phyloP scores from a whole-genome alignment of 2,888 invertebrate genomes.

The Dyspetes luteomarginatus region DNA sequence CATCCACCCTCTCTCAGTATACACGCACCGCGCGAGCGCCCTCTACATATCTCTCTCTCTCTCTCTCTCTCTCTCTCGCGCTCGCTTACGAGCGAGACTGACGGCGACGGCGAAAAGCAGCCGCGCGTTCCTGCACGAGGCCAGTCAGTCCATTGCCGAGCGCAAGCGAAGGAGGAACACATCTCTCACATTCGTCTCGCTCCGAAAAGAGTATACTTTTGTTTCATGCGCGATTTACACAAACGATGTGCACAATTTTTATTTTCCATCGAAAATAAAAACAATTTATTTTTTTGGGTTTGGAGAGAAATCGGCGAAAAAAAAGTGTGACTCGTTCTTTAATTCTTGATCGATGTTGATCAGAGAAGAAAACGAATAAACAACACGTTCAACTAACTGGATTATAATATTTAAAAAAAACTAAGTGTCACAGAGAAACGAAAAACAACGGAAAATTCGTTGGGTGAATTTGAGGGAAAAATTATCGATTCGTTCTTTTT shows the following conservation, averaged over 20 bases:
- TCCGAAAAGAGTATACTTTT: background rate
- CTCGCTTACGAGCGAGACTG: conserved; percentile 61
- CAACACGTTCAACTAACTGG: conserved; percentile 47
- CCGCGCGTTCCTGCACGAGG: conserved; percentile 71
- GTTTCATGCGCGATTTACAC: background rate
- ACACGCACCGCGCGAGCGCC: conserved; percentile 58
- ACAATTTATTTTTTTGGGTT: too few relatives aligned
- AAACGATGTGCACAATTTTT: too few relatives aligned
- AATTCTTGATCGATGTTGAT: too few relatives aligned
- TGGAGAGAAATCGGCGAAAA: too few relatives aligned
- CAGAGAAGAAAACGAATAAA: background rate
- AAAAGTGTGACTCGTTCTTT: too few relatives aligned
- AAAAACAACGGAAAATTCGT: background rate
- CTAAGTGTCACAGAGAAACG: conserved; percentile 28
- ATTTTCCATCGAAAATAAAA: too few relatives aligned
- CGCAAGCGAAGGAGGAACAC: conserved; percentile 69
- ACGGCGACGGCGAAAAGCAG: conserved; percentile 66
- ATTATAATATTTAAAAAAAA: conserved; percentile 55
- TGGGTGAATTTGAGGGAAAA: conserved; percentile 27
- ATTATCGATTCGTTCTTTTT: background rate
- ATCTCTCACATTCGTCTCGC: conserved; percentile 40
- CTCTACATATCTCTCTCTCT: conserved; percentile 56
- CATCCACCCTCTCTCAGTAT: conserved; percentile 37
- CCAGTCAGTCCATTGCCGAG: conserved; percentile 76
- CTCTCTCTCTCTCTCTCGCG: conserved; percentile 43